These are phyloP conservation scores for Argyra leucocephala DNA, from an alignment of 2,888 invertebrate species.

Conservation along the genomic window DNA sequence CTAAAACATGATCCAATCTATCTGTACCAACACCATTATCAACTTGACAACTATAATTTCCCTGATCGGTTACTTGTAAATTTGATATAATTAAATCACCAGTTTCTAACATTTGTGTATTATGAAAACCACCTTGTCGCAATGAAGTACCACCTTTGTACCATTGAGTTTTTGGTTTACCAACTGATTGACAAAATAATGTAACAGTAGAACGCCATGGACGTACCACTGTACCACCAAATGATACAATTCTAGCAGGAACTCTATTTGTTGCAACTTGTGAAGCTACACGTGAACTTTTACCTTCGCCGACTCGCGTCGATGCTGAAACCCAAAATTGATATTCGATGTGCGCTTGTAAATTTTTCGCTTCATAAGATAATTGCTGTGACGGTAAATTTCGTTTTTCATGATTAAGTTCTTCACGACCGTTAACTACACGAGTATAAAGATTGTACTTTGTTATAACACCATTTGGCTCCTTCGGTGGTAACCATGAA, in stretches of 20 bases:
- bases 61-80: conserved; percentile 54
- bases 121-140: conserved; percentile 50
- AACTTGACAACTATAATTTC: conserved; percentile 61
- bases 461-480: conserved; percentile 66
- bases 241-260: conserved; percentile 61
- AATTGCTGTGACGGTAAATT: conserved; percentile 55
- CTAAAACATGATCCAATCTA: conserved; percentile 53
- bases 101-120: conserved; percentile 53
- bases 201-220: conserved; percentile 59
- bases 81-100: conserved; percentile 57
- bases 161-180: conserved; percentile 58
- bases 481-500: conserved; percentile 66
- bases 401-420: conserved; percentile 58
- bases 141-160: conserved; percentile 50
- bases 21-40: conserved; percentile 62
- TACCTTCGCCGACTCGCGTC: conserved; percentile 68
- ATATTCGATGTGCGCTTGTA: conserved; percentile 62
- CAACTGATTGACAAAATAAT: conserved; percentile 56
- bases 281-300: conserved; percentile 57
- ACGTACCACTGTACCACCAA: conserved; percentile 55
- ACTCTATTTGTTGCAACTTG: conserved; percentile 57
- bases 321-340: conserved; percentile 72
- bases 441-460: conserved; percentile 64
- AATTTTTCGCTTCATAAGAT: conserved; percentile 56
- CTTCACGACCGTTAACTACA: conserved; percentile 58